Evolutionary conservation across 2,113 vertebrate species (phyloP).

Genomic region (Papio anubis): DNA sequence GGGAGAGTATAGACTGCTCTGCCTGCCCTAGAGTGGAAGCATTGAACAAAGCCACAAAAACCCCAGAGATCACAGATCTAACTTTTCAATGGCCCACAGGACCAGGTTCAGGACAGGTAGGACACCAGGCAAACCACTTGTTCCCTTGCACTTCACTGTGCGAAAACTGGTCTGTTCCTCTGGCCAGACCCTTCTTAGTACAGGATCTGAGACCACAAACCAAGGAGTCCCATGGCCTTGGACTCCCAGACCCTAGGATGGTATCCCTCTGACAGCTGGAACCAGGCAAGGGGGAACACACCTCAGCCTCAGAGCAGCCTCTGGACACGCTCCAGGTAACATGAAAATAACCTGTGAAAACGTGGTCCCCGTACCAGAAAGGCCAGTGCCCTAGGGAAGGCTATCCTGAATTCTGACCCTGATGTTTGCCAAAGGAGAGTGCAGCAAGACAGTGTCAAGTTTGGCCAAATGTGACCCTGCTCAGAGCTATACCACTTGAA

Average conservation of each 20-base stretch:
- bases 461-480: not conserved
- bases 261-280: not conserved
- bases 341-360: slow-evolving; percentile 42
- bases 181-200: not conserved
- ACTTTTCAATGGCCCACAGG: slow-evolving; percentile 33
- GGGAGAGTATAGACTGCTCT: not conserved
- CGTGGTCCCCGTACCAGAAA: not conserved
- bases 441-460: not conserved
- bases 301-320: not conserved
- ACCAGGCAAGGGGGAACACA: not conserved
- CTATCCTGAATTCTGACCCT: not conserved
- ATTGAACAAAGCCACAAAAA: slow-evolving; percentile 2
- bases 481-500: not conserved
- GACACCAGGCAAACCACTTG: not conserved
- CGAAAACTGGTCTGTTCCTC: not conserved
- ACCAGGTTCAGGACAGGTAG: slow-evolving; percentile 36
- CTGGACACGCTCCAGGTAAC: not conserved
- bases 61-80: slow-evolving; percentile 27
- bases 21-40: slow-evolving; percentile 2
- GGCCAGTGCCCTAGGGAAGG: not conserved
- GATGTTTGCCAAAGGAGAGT: not conserved
- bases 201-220: not conserved
- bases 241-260: not conserved
- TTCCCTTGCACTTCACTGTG: not conserved
- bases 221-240: not conserved